Evolutionary conservation across 2,888 invertebrate species (phyloP).

Genomic region (Orthosia incerta): DNA sequence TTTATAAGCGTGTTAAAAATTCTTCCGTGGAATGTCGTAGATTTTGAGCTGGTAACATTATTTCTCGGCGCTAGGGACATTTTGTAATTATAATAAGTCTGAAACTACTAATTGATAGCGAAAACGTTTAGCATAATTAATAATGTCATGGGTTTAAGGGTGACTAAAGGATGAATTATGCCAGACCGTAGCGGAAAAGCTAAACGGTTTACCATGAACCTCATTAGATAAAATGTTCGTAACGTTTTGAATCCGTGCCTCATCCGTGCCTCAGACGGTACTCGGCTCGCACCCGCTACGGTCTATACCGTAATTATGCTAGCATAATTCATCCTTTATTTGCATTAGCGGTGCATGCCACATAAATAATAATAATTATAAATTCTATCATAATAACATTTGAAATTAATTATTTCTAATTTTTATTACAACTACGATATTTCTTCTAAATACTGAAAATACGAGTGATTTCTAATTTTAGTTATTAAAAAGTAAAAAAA

Average conservation of each 20-base stretch:
- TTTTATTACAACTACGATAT: neutral
- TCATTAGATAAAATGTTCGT: too few species aligned
- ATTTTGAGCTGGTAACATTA: conserved; percentile 28
- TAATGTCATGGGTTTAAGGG: conserved; percentile 23
- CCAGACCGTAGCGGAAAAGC: too few species aligned
- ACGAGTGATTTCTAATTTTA: too few species aligned
- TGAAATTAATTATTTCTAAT: neutral
- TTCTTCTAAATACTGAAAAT: too few species aligned
- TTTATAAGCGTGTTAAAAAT: conserved; percentile 39
- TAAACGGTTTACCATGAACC: too few species aligned
- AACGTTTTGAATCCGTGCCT: too few species aligned
- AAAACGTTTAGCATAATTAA: conserved; percentile 18
- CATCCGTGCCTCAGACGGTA: too few species aligned
- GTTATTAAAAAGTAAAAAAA: too few species aligned
- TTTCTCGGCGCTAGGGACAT: too few species aligned
- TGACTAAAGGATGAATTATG: conserved; percentile 1
- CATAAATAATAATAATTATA: conserved; percentile 8
- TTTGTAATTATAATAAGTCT: conserved; percentile 27
- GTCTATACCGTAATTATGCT: too few species aligned
- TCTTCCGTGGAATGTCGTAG: conserved; percentile 18
- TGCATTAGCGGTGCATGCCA: conserved; percentile 11
- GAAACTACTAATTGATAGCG: conserved; percentile 26
- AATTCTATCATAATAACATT: too few species aligned
- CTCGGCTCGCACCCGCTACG: too few species aligned
- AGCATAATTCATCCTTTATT: neutral